These are phyloP conservation scores for Copidosoma floridanum DNA, from an alignment of 1,140 invertebrate species.

Conservation along the genomic window DNA sequence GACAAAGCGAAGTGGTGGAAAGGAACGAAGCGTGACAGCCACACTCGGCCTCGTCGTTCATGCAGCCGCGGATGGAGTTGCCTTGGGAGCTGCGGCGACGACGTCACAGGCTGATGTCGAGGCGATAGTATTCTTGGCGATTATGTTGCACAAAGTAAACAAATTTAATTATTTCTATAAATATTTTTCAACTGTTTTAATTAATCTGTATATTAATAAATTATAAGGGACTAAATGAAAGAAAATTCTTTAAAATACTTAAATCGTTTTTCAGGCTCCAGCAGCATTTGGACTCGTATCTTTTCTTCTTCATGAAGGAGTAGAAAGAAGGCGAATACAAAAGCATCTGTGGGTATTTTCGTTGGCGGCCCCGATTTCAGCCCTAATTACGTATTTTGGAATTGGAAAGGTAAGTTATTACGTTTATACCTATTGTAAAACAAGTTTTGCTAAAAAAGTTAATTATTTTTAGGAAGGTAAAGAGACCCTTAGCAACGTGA, in stretches of 20 bases:
- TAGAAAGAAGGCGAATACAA: conserved; percentile 84
- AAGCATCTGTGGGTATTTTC: conserved; percentile 94
- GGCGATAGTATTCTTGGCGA: conserved; percentile 96
- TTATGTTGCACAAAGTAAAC: conserved; percentile 95
- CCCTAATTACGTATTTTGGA: conserved; percentile 90
- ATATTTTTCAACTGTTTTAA: too few species aligned
- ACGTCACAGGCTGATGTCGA: conserved; percentile 94
- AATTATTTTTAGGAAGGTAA: conserved; percentile 60
- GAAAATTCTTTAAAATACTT: conserved; percentile 9
- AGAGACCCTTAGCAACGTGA: conserved; percentile 74
- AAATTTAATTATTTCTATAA: too few species aligned
- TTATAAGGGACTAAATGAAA: too few species aligned
- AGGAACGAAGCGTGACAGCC: conserved; percentile 81
- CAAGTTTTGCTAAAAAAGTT: conserved; percentile 28
- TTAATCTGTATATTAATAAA: too few species aligned
- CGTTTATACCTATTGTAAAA: background rate
- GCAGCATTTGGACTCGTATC: conserved; percentile 98
- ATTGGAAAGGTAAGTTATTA: conserved; percentile 77
- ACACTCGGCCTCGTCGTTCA: conserved; percentile 96
- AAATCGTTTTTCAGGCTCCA: conserved; percentile 69
- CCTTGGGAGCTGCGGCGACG: conserved; percentile 92
- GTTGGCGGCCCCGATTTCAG: conserved; percentile 84
- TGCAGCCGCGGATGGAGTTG: conserved; percentile 97
- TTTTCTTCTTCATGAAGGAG: conserved; percentile 91
- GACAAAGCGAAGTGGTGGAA: conserved; percentile 64